Conservation (phyloP, 2,888 invertebrate species). For the Cactoblastis cactorum region DNA sequence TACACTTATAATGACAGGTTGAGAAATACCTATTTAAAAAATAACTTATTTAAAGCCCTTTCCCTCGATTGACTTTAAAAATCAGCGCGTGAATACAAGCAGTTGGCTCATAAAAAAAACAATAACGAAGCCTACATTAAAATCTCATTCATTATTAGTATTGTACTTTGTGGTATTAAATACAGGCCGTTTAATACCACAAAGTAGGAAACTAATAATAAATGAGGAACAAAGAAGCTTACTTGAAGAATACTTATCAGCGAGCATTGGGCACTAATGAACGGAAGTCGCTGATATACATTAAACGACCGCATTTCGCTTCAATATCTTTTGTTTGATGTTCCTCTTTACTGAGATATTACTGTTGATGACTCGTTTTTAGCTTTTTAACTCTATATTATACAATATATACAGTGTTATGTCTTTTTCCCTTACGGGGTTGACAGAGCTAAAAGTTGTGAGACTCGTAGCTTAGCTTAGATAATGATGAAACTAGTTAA, state of each 20-base stretch:
- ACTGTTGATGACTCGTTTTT: not conserved
- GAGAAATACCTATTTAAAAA: not conserved
- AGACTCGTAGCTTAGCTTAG: too few species aligned
- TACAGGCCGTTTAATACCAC: not conserved
- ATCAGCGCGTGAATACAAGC: too few species aligned
- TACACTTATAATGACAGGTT: not conserved
- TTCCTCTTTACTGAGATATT: not conserved
- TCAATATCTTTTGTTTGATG: not conserved
- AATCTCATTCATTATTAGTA: too few species aligned
- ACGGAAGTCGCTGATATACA: constrained; percentile 10
- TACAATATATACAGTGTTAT: too few species aligned
- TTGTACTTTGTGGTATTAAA: not conserved
- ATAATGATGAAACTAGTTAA: too few species aligned
- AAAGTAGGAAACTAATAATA: constrained; percentile 27
- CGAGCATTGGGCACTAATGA: constrained; percentile 8
- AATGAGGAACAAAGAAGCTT: constrained; percentile 37
- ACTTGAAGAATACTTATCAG: constrained; percentile 35
- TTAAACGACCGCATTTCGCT: constrained; percentile 8
- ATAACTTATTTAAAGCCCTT: not conserved
- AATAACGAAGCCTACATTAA: too few species aligned
- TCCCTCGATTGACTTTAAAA: too few species aligned
- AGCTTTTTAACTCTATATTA: not conserved
- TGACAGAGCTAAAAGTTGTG: too few species aligned
- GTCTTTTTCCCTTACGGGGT: too few species aligned
- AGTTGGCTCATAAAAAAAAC: too few species aligned